Evolutionary conservation across 2,797 vertebrate species (phyloP).

Genomic region (Pipistrellus nathusii): DNA sequence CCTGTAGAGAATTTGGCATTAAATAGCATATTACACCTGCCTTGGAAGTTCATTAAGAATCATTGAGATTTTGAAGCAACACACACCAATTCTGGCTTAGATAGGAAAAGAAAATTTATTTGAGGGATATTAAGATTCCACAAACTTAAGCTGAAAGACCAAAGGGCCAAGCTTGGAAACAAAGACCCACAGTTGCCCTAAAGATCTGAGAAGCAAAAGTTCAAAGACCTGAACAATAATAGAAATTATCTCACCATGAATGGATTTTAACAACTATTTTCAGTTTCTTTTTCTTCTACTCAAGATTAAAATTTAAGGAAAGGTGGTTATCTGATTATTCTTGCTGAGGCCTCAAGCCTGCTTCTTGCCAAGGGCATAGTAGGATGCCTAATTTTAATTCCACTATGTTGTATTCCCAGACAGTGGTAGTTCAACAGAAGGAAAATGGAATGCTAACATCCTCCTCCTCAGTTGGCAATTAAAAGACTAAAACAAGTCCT

Average conservation of each 20-base stretch:
- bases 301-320: conserved; percentile 26
- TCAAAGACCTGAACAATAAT: not conserved
- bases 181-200: not conserved
- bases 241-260: not conserved
- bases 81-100: conserved; percentile 25
- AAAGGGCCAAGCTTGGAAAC: not conserved
- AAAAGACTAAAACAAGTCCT: conserved; percentile 35
- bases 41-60: not conserved
- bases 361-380: not conserved
- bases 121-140: conserved; percentile 46
- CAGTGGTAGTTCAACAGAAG: not conserved
- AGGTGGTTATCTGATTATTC: not conserved
- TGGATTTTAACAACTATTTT: not conserved
- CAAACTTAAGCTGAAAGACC: conserved; percentile 15
- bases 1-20: not conserved
- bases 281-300: conserved; percentile 19
- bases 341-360: not conserved
- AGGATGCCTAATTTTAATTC: conserved; percentile 16
- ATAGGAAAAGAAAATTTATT: conserved; percentile 46
- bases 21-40: not conserved
- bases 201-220: not conserved
- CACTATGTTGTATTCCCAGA: not conserved
- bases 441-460: conserved; percentile 24
- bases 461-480: not conserved
- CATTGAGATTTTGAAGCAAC: not conserved